Conservation (phyloP, 2,888 invertebrate genomes). For the Cremastinae sp. region DNA sequence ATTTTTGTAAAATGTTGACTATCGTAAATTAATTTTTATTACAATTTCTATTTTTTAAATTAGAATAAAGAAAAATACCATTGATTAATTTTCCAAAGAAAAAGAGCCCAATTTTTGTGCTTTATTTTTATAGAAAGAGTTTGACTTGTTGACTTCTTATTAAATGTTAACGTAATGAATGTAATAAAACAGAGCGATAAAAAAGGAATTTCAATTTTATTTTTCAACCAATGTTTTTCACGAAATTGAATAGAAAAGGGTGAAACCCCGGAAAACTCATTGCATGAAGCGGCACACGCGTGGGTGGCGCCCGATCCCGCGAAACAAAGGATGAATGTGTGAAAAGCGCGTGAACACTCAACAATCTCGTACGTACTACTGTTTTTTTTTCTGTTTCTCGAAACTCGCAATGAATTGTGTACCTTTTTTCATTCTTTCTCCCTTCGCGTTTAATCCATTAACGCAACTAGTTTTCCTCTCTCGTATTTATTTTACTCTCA, state of each 20-base stretch:
- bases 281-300: background rate
- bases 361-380: background rate
- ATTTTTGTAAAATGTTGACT: too few relatives aligned
- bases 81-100: too few relatives aligned
- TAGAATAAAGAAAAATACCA: too few relatives aligned
- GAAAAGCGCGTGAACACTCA: conserved; percentile 30
- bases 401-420: background rate
- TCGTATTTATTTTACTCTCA: background rate
- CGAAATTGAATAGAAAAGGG: background rate
- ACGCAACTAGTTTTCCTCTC: background rate
- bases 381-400: conserved; percentile 19
- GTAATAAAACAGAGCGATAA: too few relatives aligned
- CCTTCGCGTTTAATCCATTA: conserved; percentile 21
- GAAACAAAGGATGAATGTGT: conserved; percentile 24
- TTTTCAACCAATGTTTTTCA: too few relatives aligned
- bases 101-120: too few relatives aligned
- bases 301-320: conserved; percentile 20
- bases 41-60: too few relatives aligned
- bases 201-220: too few relatives aligned
- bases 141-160: too few relatives aligned
- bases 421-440: conserved; percentile 3
- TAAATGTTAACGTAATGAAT: too few relatives aligned
- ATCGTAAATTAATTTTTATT: too few relatives aligned
- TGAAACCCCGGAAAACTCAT: background rate
- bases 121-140: too few relatives aligned